Base-by-base conservation (phyloP, 2,888 invertebrate species). In the Dinocampus coccinellae region DNA sequence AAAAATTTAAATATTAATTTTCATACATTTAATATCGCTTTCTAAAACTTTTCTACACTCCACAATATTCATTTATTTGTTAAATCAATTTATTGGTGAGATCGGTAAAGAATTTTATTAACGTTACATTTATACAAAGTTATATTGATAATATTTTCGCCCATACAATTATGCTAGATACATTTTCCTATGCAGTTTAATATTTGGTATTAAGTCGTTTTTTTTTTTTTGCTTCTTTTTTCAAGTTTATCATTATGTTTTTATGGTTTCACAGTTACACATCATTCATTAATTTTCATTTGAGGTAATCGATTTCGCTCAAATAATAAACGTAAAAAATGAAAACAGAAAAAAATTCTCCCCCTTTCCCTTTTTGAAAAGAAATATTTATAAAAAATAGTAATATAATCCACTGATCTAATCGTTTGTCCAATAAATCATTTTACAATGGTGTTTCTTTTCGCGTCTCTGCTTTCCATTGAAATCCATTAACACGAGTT, bases 371-470 rank as follows among this genome's bases (percentile, higher is more conserved):
- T 75, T 77, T 75, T 74, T 78, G 78, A 79, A 58, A 2, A n/a
- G 16, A 3, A 20, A 7, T n/a, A 0, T n/a, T 42, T 34, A 29
- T 22, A 22, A 34, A 63, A 47, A 34, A n/a, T 34, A 7, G 33
- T 33, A 9, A 33, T 24, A 61, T 36, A 36, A 39, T 33, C 11
- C 29, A 34, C 39, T 29, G 11, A 57, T 33, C 33, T 26, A 9
- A 57, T 39, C 26, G 33, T 57, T 39, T 26, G 36, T 33, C 57
- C 16, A 70, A 69, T 82, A 84, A 84, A 82, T 83, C 81, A 78
- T 85, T 84, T 86, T 89, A 89, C 83, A 93, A 90, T 24, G 95
- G 95, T 76, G 95, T 95, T 88, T 95, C 95, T 86, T 95, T 94
- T 84, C 95, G 83, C 29, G 87, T 81, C 77, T 87, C 87, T 34